Conservation (phyloP, 2,113 vertebrate genomes). For the Sorex fumeus region DNA sequence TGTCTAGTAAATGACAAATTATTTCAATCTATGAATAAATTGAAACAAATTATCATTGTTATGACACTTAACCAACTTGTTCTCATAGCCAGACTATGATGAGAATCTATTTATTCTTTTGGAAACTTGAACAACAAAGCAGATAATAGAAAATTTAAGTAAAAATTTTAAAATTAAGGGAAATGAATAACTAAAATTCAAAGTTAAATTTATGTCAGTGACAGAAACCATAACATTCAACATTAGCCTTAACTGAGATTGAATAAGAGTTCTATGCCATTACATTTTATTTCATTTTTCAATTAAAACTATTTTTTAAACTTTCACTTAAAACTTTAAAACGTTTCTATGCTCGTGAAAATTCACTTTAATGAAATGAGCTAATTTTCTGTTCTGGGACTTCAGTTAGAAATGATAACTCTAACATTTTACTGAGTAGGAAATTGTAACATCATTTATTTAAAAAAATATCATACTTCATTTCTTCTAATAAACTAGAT, state of each 20-base stretch:
- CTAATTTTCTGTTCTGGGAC: not conserved
- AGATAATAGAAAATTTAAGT: not conserved
- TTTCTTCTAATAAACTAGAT: conserved; percentile 51
- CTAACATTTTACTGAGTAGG: not conserved
- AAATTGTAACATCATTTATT: conserved; percentile 1
- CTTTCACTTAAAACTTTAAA: too few relatives aligned
- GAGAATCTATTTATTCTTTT: not conserved
- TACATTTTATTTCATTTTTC: conserved; percentile 27
- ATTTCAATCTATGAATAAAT: conserved; percentile 2
- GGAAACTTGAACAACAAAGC: not conserved
- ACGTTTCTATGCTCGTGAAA: not conserved
- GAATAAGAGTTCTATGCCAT: not conserved
- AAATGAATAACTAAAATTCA: not conserved
- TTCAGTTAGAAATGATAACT: not conserved
- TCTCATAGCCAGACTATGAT: not conserved
- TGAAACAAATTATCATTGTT: not conserved
- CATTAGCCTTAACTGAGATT: not conserved
- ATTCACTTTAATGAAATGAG: not conserved
- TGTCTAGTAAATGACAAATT: not conserved
- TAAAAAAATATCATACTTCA: conserved; percentile 54
- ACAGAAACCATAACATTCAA: not conserved
- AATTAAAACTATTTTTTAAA: conserved; percentile 6
- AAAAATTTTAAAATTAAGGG: not conserved
- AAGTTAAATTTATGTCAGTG: conserved; percentile 38
- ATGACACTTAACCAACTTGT: not conserved